Percentiles rank a stretch among this genome's conserved stretches.
Evolutionary conservation across 2,113 vertebrate species (phyloP).

Genomic region (Sphaerodactylus townsendi): DNA sequence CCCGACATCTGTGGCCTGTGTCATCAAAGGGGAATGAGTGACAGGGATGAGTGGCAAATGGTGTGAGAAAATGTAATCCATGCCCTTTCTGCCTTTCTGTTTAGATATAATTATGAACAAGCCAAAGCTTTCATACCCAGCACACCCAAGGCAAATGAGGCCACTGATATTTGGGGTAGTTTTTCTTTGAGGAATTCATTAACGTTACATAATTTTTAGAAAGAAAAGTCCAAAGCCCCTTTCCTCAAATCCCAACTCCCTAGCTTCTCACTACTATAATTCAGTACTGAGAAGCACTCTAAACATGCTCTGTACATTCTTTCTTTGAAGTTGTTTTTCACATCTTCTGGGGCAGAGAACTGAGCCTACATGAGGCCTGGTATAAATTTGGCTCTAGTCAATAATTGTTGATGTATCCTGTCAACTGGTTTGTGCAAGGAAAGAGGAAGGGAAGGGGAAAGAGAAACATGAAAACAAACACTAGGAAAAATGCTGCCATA

Average conservation of each 20-base stretch:
- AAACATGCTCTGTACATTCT: neutral
- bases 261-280: neutral
- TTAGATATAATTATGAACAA: conserved; percentile 37
- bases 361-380: neutral
- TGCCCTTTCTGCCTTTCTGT: conserved; percentile 8
- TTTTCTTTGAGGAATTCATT: too few relatives aligned
- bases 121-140: conserved; percentile 20
- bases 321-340: neutral
- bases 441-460: neutral
- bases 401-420: neutral
- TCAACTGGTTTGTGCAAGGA: neutral
- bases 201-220: neutral
- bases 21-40: neutral
- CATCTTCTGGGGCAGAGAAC: neutral
- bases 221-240: neutral
- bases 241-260: neutral
- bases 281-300: neutral
- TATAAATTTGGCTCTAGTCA: neutral
- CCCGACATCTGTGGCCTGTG: conserved; percentile 26
- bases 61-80: neutral
- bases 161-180: neutral
- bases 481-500: neutral
- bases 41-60: conserved; percentile 17
- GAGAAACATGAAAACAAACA: neutral
- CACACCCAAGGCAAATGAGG: conserved; percentile 7